Evolutionary conservation across 2,888 invertebrate species (phyloP), one percentile per base, ranked within the genome.

Genomic region (Stenichneumon culpator): DNA sequence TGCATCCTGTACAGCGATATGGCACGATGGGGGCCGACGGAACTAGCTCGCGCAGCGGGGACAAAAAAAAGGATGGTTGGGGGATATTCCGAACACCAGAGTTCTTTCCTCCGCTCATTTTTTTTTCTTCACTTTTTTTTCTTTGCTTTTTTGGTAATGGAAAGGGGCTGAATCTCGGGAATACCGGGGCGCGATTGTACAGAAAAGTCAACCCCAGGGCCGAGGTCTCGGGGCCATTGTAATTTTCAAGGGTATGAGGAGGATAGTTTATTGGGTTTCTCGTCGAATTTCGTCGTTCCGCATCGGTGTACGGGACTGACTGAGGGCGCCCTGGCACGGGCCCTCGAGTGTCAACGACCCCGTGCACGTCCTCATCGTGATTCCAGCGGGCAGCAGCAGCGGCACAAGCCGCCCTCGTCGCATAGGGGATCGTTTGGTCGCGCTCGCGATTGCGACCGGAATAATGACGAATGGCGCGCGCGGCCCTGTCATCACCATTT

Each of bases 391-490:
- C 73, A 67, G 52, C 32, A 1, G 36, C 36, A 36, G 36, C 39
- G 39, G 39, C 68, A 68, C 60, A 73, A 63, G 60, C 28, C 54
- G 39, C 36, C 16, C 72, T 54, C 22, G 14, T 39, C 39, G 39
- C n/a, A 60, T 44, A 47, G 19, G 19, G 52, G 36, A 25, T 28
- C 16, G 65, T 75, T 50, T 36, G 14, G 65, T 50, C 39, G 54
- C 67, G 19, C 11, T 65, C 36, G 32, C 63, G 22, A 44, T 16
- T 52, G 32, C 75, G 70, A 77, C 70, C 82, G 77, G 77, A 77
- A 82, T 82, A 82, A 82, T 82, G 82, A 82, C 75, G 75, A 82
- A 82, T 82, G 75, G 73, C 70, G 52, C 14, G 44, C 19, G 50
- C 57, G 57, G 57, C 52, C 70, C 82, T 82, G 82, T 82, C 75